A percentile compares a stretch with the other conserved stretches of the same genome.
phyloP scores from a whole-genome alignment of 1,140 invertebrate species.

The Solenopsis fugax region DNA sequence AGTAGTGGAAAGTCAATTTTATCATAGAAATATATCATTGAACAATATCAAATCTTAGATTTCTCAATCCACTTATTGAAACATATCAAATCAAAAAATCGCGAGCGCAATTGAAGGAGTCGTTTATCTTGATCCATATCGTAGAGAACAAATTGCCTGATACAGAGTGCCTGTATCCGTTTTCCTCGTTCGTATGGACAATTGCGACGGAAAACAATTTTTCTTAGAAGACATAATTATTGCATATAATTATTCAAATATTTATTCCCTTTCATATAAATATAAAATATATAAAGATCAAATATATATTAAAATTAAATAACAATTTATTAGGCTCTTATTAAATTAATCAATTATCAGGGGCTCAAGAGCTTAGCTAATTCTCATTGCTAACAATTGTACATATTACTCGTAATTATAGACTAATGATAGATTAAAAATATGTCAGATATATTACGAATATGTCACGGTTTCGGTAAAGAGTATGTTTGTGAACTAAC shows the following conservation, averaged over 20 bases:
- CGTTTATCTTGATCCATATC: constrained; percentile 45
- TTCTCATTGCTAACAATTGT: no score
- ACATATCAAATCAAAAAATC: constrained; percentile 37
- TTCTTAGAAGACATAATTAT: background rate
- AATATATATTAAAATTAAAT: background rate
- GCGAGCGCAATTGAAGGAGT: constrained; percentile 9
- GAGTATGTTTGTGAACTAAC: no score
- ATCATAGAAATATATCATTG: background rate
- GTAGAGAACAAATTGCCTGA: constrained; percentile 5
- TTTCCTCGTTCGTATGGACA: constrained; percentile 35
- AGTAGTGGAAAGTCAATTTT: background rate
- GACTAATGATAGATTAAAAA: no score
- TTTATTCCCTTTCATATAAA: background rate
- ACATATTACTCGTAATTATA: no score
- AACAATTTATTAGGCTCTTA: background rate
- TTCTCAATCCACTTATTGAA: background rate
- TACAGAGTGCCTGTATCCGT: constrained; percentile 32
- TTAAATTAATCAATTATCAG: no score
- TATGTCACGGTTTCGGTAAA: no score
- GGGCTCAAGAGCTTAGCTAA: no score
- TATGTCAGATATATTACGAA: no score
- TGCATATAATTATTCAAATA: background rate
- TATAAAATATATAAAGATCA: background rate
- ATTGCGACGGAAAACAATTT: constrained; percentile 1
- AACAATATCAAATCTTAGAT: background rate